Conservation (phyloP, 2,888 invertebrate genomes). For the Drepanosiphum platanoidis region DNA sequence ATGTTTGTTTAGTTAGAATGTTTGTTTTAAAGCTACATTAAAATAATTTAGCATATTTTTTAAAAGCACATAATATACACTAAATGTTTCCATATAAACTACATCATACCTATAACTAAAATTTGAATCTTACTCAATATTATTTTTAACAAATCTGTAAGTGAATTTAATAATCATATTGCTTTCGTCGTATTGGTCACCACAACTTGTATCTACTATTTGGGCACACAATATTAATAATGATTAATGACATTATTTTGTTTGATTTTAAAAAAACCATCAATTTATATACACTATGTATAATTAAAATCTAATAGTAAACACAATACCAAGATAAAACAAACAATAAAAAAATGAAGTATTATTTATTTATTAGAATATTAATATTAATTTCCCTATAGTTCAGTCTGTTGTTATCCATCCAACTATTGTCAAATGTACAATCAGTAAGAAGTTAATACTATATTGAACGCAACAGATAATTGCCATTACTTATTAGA, state of each 20-base stretch:
- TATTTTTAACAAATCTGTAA: no score
- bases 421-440: not conserved
- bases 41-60: no score
- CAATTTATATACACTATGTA: not conserved
- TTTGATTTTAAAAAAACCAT: not conserved
- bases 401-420: slow-evolving; percentile 28
- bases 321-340: not conserved
- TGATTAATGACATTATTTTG: not conserved
- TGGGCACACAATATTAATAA: not conserved
- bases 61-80: no score
- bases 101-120: no score
- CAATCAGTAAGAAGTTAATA: not conserved
- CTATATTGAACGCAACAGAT: not conserved
- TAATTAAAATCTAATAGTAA: not conserved
- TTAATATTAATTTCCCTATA: slow-evolving; percentile 3
- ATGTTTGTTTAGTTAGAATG: no score
- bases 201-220: not conserved
- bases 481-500: slow-evolving; percentile 10
- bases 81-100: no score
- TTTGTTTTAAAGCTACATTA: no score
- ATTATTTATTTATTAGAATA: slow-evolving; percentile 1
- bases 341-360: slow-evolving; percentile 7
- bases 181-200: no score
- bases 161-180: no score
- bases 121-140: no score